Base-by-base conservation (phyloP, 2,797 vertebrate species). In the Tenualosa ilisha region DNA sequence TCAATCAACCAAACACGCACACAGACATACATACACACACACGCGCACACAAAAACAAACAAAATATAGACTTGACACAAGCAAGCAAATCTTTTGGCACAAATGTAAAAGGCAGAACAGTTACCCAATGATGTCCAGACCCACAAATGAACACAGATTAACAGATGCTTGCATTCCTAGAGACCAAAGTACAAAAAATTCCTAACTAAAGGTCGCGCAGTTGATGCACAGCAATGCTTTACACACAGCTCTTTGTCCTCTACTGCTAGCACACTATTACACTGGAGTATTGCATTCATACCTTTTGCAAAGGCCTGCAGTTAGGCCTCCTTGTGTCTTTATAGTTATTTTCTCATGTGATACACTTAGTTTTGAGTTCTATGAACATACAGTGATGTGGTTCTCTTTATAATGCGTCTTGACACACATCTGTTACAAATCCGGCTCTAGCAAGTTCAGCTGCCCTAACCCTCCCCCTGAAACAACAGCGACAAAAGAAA, bases 11-110 rank as follows among this genome's bases (percentile, higher is more conserved):
- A 79, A 15, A 79, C 40, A 79, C 40, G 22, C 72, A 79, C 3
- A 79, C 40, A 22, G 17, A 79, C 24, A n/a, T 40, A 84, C 61
- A 31, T 7, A 79, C 56, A 54, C n/a, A 59, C 86, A 86, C 86
- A 87, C 81, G 88, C 90, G 87, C 81, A 86, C 83, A 89, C 89
- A 82, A 82, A 85, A 84, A 89, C 88, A 24, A 85, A 85, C 88
- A 79, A 43, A 79, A 43, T 43, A 17, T 79, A 79, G 40, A 79
- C 72, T 79, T 46, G 90, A 93, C 92, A 92, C 92, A 92, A 43
- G 72, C 92, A 89, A 93, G 93, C 94, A 92, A 92, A 94, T 91
- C 91, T 92, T 95, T 95, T 96, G 95, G 95, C 95, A 96, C 95
- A 91, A 94, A 95, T 93, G 91, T 93, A 79, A 95, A 95, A 96